Evolutionary conservation across 1,140 invertebrate species (phyloP).

Genomic region (Globodera rostochiensis): DNA sequence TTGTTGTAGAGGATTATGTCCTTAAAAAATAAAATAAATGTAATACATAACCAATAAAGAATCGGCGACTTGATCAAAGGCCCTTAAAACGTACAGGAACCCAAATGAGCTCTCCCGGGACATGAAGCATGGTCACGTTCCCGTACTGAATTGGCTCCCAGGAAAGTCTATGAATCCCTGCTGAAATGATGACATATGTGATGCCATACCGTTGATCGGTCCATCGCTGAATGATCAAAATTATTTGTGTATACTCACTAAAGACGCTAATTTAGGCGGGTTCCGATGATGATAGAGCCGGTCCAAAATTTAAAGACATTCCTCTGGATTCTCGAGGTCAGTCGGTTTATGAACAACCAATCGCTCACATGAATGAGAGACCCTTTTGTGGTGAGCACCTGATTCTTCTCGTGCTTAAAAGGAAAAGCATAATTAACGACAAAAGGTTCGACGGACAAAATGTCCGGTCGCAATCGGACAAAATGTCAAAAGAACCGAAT

Average conservation of each 20-base stretch:
- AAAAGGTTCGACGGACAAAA: too few species aligned
- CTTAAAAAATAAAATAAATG: not conserved
- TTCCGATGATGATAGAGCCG: too few species aligned
- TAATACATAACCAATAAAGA: too few species aligned
- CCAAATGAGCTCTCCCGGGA: slow-evolving; percentile 54
- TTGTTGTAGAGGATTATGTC: slow-evolving; percentile 88
- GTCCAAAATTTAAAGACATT: too few species aligned
- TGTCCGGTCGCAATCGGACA: too few species aligned
- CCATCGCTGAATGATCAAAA: slow-evolving; percentile 75
- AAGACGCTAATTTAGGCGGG: not conserved
- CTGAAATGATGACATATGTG: not conserved
- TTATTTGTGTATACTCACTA: too few species aligned
- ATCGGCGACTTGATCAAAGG: not conserved
- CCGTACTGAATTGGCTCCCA: slow-evolving; percentile 72
- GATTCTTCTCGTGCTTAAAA: slow-evolving; percentile 85
- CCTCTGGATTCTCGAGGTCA: too few species aligned
- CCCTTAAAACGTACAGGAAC: not conserved
- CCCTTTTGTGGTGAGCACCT: slow-evolving; percentile 90
- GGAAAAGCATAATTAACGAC: not conserved
- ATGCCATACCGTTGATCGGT: slow-evolving; percentile 84
- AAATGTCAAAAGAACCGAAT: too few species aligned
- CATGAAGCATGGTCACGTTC: slow-evolving; percentile 75
- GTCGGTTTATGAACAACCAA: too few species aligned
- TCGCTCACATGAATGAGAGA: slow-evolving; percentile 86
- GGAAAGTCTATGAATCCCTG: slow-evolving; percentile 70